Evolutionary conservation across 2,113 vertebrate species (phyloP).

Genomic region (Castor canadensis): DNA sequence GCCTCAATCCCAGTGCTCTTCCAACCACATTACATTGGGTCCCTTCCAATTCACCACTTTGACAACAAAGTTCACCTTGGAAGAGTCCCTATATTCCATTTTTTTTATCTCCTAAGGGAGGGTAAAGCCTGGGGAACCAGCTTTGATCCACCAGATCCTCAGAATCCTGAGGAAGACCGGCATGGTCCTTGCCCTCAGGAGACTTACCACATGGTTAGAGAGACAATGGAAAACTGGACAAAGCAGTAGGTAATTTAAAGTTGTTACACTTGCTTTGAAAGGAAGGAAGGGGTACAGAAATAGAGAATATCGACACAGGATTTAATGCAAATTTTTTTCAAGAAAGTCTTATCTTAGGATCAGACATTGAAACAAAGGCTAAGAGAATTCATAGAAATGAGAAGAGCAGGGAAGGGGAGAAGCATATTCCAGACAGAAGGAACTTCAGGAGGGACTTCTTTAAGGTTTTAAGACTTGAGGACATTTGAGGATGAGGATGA

Average conservation of each 20-base stretch:
- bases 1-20: not conserved
- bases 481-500: not conserved
- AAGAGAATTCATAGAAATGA: not conserved
- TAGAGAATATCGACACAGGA: too few relatives aligned
- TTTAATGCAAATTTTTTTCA: too few relatives aligned
- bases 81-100: not conserved
- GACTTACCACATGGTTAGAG: not conserved
- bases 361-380: not conserved
- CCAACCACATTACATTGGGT: too few relatives aligned
- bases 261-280: not conserved
- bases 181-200: not conserved
- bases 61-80: not conserved
- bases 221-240: not conserved
- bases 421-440: not conserved
- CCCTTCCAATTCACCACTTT: not conserved
- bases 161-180: not conserved
- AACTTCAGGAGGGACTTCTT: too few relatives aligned
- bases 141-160: accelerated
- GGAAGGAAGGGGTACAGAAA: not conserved
- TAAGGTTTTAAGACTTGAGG: not conserved
- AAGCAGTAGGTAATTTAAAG: not conserved
- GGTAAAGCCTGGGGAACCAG: not conserved
- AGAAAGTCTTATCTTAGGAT: not conserved
- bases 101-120: not conserved
- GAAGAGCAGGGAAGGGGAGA: not conserved